Percentiles rank a stretch among this genome's conserved stretches.
These are phyloP conservation scores for Megaceryle torquata DNA, from an alignment of 2,113 vertebrate species.

Conservation along the genomic window DNA sequence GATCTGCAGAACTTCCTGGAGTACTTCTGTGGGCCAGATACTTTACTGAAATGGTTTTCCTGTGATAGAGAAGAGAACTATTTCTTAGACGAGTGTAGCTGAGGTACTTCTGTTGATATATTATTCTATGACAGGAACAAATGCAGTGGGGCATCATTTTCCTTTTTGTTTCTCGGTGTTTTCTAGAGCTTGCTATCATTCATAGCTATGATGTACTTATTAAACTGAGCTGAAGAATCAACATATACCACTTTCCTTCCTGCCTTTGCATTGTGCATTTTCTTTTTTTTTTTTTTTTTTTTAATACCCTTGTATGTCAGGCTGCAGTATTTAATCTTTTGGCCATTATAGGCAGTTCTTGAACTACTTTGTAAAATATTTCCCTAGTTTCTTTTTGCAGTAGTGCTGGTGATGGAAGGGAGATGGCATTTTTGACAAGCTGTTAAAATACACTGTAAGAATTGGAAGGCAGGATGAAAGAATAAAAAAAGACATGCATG, in stretches of 20 bases:
- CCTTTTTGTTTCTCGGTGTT: background rate
- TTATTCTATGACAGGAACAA: background rate
- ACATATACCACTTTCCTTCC: background rate
- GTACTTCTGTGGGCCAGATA: background rate
- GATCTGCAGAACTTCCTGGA: background rate
- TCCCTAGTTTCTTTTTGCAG: background rate
- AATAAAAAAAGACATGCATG: background rate
- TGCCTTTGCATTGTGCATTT: background rate
- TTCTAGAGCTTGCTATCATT: background rate
- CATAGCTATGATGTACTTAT: background rate
- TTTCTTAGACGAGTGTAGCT: background rate
- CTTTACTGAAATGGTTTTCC: background rate
- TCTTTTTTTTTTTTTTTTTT: background rate
- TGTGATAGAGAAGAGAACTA: background rate
- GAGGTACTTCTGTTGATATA: background rate
- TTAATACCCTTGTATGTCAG: background rate
- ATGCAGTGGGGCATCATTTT: background rate
- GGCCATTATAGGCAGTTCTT: background rate
- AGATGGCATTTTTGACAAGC: conserved; percentile 23
- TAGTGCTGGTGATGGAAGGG: background rate
- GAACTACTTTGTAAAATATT: background rate
- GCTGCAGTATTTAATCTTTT: background rate
- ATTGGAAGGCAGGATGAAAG: background rate
- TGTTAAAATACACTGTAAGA: background rate
- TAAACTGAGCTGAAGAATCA: background rate